A percentile compares a stretch with the other conserved stretches of the same genome.
phyloP scores from a whole-genome alignment of 1,140 invertebrate species.

The Anoplolepis gracilipes region DNA sequence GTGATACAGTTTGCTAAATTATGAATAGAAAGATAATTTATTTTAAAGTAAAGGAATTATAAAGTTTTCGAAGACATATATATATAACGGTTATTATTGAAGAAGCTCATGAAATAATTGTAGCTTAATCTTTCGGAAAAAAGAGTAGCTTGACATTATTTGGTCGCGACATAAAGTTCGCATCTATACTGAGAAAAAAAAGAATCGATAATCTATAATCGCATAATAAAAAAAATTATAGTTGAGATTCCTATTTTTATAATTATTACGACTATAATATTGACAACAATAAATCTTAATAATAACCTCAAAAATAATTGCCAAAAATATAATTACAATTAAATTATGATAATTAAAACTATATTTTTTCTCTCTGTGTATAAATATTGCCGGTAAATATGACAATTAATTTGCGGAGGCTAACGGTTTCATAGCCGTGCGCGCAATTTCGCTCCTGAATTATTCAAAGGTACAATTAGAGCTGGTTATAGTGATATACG shows the following conservation, averaged over 20 bases:
- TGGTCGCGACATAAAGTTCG: neutral
- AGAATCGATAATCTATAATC: no score
- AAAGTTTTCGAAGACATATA: neutral
- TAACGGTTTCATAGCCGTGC: constrained; percentile 42
- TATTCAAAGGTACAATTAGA: constrained; percentile 53
- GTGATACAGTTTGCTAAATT: neutral
- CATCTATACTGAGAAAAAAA: no score
- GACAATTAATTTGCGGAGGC: constrained; percentile 20
- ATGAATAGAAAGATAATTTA: neutral
- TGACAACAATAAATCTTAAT: no score
- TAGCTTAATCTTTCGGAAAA: neutral
- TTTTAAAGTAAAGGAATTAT: neutral
- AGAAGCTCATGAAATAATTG: neutral
- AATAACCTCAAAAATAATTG: no score
- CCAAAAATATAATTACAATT: no score
- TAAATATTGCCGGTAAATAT: constrained; percentile 6
- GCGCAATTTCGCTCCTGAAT: constrained; percentile 18
- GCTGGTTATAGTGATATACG: constrained; percentile 14
- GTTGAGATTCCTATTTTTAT: no score
- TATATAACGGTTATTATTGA: neutral
- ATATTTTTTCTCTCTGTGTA: no score
- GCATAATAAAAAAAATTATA: no score
- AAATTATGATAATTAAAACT: no score
- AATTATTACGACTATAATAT: no score
- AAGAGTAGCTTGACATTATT: neutral